Conservation (phyloP, 2,888 invertebrate genomes). For the Zeuzera pyrina region DNA sequence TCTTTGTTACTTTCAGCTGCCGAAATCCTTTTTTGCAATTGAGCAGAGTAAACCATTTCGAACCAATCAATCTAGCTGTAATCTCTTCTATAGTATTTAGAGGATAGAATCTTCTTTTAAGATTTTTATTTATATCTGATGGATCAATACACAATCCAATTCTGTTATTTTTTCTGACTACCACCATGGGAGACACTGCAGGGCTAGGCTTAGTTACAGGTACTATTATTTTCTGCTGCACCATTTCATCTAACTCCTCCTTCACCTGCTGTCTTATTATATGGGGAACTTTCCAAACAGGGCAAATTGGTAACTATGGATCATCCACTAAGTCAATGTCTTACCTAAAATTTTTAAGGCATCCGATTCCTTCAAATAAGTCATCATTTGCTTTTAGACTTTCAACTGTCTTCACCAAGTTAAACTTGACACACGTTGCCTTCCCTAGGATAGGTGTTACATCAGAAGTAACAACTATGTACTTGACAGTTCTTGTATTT, state of each 20-base stretch:
- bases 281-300: constrained; percentile 9
- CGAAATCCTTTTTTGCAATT: constrained; percentile 7
- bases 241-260: constrained; percentile 7
- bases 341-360: too few species aligned
- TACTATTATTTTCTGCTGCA: too few species aligned
- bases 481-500: too few species aligned
- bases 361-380: too few species aligned
- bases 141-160: constrained; percentile 7
- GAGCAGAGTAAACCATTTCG: constrained; percentile 5
- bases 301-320: too few species aligned
- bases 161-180: constrained; percentile 6
- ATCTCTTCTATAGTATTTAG: constrained; percentile 8
- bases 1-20: background rate
- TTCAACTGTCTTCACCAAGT: too few species aligned
- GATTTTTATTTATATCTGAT: constrained; percentile 6
- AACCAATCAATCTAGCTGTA: constrained; percentile 5
- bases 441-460: too few species aligned
- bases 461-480: too few species aligned
- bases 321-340: too few species aligned
- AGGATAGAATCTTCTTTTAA: constrained; percentile 5
- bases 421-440: too few species aligned
- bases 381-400: too few species aligned
- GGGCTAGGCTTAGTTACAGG: constrained; percentile 7
- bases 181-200: constrained; percentile 7
- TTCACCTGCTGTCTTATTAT: constrained; percentile 5